Evolutionary conservation across 1,140 invertebrate genomes (phyloP).

Genomic region (Lepidostoma basale): DNA sequence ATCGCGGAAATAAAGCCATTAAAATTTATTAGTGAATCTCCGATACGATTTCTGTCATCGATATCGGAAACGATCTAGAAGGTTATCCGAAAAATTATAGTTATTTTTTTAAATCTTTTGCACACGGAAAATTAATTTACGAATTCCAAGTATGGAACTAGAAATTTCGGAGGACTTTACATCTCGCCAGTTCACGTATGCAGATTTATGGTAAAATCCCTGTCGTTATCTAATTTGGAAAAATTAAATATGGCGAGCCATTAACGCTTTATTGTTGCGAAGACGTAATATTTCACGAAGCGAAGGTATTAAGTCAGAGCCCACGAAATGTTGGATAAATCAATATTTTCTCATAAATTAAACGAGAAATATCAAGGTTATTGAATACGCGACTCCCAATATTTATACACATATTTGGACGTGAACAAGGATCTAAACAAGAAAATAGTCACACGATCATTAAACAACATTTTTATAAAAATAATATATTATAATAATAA

Average conservation of each 20-base stretch:
- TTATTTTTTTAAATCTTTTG: not conserved
- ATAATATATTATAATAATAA: too few relatives aligned
- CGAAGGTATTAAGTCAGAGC: too few relatives aligned
- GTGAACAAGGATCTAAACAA: too few relatives aligned
- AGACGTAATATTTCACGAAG: too few relatives aligned
- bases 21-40: conserved; percentile 15
- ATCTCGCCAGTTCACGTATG: not conserved
- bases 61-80: not conserved
- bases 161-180: conserved; percentile 11
- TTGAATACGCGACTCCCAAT: too few relatives aligned
- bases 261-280: too few relatives aligned
- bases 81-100: not conserved
- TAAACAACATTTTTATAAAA: too few relatives aligned
- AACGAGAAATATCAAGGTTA: too few relatives aligned
- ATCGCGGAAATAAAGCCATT: not conserved
- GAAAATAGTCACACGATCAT: too few relatives aligned
- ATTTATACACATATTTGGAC: too few relatives aligned
- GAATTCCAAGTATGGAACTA: conserved; percentile 1
- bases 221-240: not conserved
- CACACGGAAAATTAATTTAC: not conserved
- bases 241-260: not conserved
- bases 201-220: not conserved
- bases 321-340: not conserved
- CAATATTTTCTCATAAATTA: not conserved
- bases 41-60: conserved; percentile 4